A percentile compares a stretch with the other conserved stretches of the same genome.
Conservation (phyloP, 2,113 vertebrate genomes). For the Leiothrix lutea region DNA sequence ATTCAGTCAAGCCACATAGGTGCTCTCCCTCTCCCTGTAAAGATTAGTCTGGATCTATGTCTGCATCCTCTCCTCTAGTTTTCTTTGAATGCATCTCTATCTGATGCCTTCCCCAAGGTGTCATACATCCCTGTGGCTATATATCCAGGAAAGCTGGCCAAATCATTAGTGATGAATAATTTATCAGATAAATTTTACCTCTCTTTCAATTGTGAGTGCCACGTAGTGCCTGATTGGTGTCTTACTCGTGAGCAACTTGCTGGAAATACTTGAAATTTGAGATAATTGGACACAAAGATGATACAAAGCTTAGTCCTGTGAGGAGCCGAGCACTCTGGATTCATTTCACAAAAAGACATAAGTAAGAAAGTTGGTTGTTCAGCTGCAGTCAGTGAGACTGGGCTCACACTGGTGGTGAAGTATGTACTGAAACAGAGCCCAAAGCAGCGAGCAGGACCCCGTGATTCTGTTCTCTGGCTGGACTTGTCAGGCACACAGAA, state of each 20-base stretch:
- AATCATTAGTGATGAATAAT: conserved; percentile 64
- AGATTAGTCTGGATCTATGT: neutral
- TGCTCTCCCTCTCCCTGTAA: neutral
- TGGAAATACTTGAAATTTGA: conserved; percentile 26
- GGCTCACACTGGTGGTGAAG: neutral
- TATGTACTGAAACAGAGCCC: neutral
- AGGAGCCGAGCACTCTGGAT: neutral
- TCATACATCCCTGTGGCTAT: conserved; percentile 60
- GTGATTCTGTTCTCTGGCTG: neutral
- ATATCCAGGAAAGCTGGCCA: conserved; percentile 57
- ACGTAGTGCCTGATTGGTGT: neutral
- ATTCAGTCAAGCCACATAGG: neutral
- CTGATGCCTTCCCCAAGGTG: conserved; percentile 52
- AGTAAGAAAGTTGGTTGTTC: neutral
- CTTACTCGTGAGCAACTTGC: neutral
- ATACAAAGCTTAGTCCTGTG: neutral
- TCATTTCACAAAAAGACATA: neutral
- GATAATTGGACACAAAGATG: neutral
- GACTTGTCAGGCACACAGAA: neutral
- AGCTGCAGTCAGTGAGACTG: neutral
- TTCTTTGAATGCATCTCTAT: conserved; percentile 38
- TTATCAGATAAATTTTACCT: conserved; percentile 59
- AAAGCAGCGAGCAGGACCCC: neutral
- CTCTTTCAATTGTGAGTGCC: conserved; percentile 35
- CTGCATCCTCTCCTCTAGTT: conserved; percentile 9